A percentile compares a stretch with the other conserved stretches of the same genome.
phyloP scores from a whole-genome alignment of 2,113 vertebrate species.

The Suncus etruscus region DNA sequence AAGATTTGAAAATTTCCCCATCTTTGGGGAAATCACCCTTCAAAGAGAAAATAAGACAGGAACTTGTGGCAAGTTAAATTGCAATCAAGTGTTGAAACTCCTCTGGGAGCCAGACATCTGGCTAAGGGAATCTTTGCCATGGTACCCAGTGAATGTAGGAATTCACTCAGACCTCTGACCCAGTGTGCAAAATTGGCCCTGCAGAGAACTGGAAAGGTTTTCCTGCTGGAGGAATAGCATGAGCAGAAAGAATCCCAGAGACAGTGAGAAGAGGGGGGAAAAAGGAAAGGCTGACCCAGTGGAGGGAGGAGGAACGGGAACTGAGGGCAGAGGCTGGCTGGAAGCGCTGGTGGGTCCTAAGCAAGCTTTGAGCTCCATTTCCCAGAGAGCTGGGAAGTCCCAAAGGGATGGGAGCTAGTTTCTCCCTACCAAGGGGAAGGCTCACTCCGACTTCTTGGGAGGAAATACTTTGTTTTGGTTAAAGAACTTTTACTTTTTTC shows the following conservation, averaged over 20 bases:
- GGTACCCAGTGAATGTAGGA: neutral
- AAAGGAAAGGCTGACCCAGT: neutral
- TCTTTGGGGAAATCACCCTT: neutral
- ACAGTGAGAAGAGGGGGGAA: neutral
- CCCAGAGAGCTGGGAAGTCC: too few relatives aligned
- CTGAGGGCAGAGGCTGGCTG: too few relatives aligned
- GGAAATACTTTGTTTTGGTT: neutral
- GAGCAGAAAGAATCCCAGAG: neutral
- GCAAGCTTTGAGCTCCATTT: too few relatives aligned
- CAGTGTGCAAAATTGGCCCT: neutral
- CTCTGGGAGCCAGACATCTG: neutral
- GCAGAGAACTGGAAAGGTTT: neutral
- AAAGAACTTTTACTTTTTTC: neutral
- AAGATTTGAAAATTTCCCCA: neutral
- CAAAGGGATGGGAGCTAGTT: neutral
- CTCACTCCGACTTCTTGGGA: neutral
- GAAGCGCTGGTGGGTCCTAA: too few relatives aligned
- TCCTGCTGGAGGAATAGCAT: too few relatives aligned
- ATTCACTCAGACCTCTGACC: neutral
- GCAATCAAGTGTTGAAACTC: neutral
- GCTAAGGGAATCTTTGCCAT: neutral
- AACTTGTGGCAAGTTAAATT: slow-evolving; percentile 16
- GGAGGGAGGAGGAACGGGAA: neutral
- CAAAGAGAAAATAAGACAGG: neutral
- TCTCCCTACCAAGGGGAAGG: neutral